Evolutionary conservation across 2,888 invertebrate species (phyloP), one percentile per base, ranked within the genome.

Genomic region (Gortyna flavago): DNA sequence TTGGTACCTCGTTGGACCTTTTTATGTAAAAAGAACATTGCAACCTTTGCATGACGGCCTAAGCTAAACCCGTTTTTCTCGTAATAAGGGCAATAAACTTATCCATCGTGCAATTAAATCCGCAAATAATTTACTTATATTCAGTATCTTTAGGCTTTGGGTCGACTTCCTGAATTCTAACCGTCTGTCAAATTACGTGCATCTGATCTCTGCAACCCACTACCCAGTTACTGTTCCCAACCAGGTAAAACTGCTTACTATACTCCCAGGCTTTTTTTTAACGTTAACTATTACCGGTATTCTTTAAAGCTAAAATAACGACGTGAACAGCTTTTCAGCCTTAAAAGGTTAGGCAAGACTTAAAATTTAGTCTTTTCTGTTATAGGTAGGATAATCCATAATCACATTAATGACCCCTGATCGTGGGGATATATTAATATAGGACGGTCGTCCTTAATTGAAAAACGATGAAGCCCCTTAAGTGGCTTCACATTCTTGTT

Each of bases 401-500:
- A 78, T 68, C 29, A 61, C 32, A 54, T n/a, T 69, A 69, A 54
- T 51, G 35, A 18, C 48, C 44, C 25, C 44, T 8, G 35, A 32
- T 57, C 57, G n/a, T 41, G 18, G 54, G 64, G 64, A 69, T 68
- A 62, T 13, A n/a, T 54, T 67, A 62, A 62, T 44, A 25, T 13
- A 67, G 32, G 32, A 21, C 41, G 41, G 59, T 7, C 21, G 62
- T 41, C 16, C 38, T 29, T 57, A 64, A 64, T 48, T 62, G 57
- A 64, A 68, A n/a, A 25, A 64, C 81, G 59, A 72, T 13, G 79
- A 80, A 77, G 65, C 82, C 69, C 41, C 41, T 44, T 57, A 80
- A 82, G 69, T 65, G 59, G 41, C 8, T 65, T 16, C 32, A 66
- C 68, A 75, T 80, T 68, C 81, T 80, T n/a, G 16, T 72, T 80